Percentiles rank a stretch among this genome's conserved stretches.
These are phyloP conservation scores for Scaeva pyrastri DNA, from an alignment of 2,888 invertebrate genomes.

Conservation along the genomic window DNA sequence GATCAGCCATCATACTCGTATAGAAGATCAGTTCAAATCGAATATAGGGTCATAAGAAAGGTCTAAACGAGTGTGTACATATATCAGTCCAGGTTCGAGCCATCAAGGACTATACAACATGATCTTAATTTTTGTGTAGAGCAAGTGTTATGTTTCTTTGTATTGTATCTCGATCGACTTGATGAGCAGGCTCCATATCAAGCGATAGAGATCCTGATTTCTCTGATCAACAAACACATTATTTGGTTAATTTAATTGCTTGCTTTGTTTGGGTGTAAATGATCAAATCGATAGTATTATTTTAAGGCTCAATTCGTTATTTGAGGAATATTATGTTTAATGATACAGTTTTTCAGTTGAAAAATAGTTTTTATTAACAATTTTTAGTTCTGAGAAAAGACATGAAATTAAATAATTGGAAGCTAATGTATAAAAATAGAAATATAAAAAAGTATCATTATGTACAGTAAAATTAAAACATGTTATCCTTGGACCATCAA, in stretches of 20 bases:
- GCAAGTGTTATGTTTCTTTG: conserved; percentile 67
- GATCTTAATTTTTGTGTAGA: conserved; percentile 59
- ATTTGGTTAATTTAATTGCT: conserved; percentile 68
- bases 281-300: conserved; percentile 49
- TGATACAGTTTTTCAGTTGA: conserved; percentile 49
- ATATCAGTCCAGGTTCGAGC: not conserved
- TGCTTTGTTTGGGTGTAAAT: conserved; percentile 59
- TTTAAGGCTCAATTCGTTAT: not conserved
- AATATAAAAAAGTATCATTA: no score
- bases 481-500: no score
- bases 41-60: conserved; percentile 3
- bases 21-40: conserved; percentile 55
- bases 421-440: no score
- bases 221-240: conserved; percentile 18
- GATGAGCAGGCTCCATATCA: conserved; percentile 62
- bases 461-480: no score
- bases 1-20: conserved; percentile 44
- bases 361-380: conserved; percentile 27
- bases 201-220: conserved; percentile 50
- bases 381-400: no score
- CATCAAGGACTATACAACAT: conserved; percentile 29
- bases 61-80: not conserved
- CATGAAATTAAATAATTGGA: no score
- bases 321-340: conserved; percentile 31
- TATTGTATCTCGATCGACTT: conserved; percentile 56